Conservation (phyloP, 23 tunicate genomes). For the Styela plicata region DNA sequence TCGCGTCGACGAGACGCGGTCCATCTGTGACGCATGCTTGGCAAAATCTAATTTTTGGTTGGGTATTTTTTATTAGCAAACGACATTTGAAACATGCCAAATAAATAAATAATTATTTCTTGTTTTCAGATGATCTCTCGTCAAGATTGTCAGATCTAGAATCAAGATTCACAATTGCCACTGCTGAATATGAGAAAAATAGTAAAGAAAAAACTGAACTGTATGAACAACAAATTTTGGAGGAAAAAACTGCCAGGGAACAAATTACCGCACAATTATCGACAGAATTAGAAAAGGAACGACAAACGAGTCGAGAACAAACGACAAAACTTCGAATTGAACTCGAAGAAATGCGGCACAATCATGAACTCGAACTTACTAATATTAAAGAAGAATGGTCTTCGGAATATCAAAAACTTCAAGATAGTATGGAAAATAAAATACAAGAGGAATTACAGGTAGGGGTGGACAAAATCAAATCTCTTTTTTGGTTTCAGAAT, state of each 20-base stretch:
- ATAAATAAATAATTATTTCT: neutral
- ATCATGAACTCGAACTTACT: neutral
- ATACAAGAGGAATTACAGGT: conserved; percentile 63
- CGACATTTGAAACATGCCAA: too few relatives aligned
- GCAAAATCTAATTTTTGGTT: too few relatives aligned
- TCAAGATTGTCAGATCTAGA: conserved; percentile 28
- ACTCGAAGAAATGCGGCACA: conserved; percentile 26
- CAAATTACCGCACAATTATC: neutral
- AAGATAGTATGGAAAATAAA: conserved; percentile 27
- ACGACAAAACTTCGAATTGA: conserved; percentile 38
- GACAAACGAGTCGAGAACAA: neutral
- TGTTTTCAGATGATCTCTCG: neutral
- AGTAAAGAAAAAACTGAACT: conserved; percentile 20
- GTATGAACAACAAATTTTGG: conserved; percentile 20
- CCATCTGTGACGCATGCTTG: too few relatives aligned
- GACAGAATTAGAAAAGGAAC: conserved; percentile 10
- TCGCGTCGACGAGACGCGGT: too few relatives aligned
- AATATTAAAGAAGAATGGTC: neutral
- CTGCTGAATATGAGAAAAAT: conserved; percentile 42
- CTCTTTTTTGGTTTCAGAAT: too few relatives aligned
- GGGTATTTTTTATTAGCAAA: too few relatives aligned
- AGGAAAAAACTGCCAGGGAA: conserved; percentile 20
- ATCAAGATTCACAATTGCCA: conserved; percentile 22
- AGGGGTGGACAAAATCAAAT: too few relatives aligned
- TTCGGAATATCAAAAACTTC: conserved; percentile 33